Evolutionary conservation across 2,888 invertebrate species (phyloP).

Genomic region (Chorisops tibialis): DNA sequence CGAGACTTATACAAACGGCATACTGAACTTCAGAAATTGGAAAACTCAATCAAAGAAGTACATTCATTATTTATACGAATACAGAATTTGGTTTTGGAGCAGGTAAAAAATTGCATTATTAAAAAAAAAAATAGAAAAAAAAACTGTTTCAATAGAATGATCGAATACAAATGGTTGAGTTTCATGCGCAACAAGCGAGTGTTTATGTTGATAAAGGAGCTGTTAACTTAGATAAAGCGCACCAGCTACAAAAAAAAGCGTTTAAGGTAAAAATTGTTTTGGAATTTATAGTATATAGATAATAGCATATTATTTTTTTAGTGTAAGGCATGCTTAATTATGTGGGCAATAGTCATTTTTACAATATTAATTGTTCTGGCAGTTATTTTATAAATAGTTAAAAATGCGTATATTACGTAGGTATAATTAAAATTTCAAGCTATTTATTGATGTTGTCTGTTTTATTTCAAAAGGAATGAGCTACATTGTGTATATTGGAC

Average conservation of each 20-base stretch:
- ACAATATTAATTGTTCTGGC: constrained; percentile 27
- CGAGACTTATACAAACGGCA: constrained; percentile 50
- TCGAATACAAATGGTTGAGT: constrained; percentile 50
- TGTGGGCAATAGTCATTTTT: constrained; percentile 32
- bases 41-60: constrained; percentile 51
- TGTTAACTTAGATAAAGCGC: constrained; percentile 41
- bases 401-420: constrained; percentile 18
- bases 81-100: constrained; percentile 50
- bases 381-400: constrained; percentile 12
- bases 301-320: constrained; percentile 14
- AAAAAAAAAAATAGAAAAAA: neutral
- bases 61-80: constrained; percentile 51
- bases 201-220: constrained; percentile 47
- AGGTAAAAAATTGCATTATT: constrained; percentile 38
- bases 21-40: constrained; percentile 48
- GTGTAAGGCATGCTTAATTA: constrained; percentile 35
- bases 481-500: too few species aligned
- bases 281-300: neutral
- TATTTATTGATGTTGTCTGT: too few species aligned
- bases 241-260: constrained; percentile 37
- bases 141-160: constrained; percentile 43
- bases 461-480: too few species aligned
- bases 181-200: constrained; percentile 50
- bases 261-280: constrained; percentile 35
- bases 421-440: neutral